Evolutionary conservation across 1,140 invertebrate species (phyloP).

Genomic region (Forficula auricularia): DNA sequence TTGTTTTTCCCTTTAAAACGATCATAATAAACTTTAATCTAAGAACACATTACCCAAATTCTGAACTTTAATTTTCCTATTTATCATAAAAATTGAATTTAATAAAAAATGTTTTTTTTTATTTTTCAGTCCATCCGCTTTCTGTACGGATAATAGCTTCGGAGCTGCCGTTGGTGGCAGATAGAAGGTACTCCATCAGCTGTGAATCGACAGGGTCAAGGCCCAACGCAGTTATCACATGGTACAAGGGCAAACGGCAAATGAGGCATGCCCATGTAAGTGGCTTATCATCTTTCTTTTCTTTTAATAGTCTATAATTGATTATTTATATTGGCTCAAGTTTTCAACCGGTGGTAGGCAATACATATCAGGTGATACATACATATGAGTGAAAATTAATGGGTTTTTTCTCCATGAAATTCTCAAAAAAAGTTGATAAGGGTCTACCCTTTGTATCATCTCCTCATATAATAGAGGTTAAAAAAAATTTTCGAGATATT

Average conservation of each 20-base stretch:
- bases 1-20: too few relatives aligned
- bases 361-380: too few relatives aligned
- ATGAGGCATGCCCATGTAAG: constrained; percentile 54
- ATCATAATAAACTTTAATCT: too few relatives aligned
- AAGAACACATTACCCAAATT: too few relatives aligned
- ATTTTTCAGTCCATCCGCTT: constrained; percentile 53
- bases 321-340: background rate
- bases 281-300: background rate
- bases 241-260: constrained; percentile 68
- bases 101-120: too few relatives aligned
- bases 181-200: constrained; percentile 54
- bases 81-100: too few relatives aligned
- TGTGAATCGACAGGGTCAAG: constrained; percentile 69
- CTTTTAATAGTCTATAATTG: background rate
- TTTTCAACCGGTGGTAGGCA: background rate
- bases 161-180: constrained; percentile 43
- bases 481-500: too few relatives aligned
- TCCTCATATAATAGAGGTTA: too few relatives aligned
- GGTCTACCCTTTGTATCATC: too few relatives aligned
- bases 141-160: constrained; percentile 50
- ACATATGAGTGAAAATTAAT: background rate
- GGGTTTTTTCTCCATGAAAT: too few relatives aligned
- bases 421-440: too few relatives aligned
- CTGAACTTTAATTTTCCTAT: too few relatives aligned
- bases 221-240: constrained; percentile 68